Base-by-base conservation (phyloP, 2,113 vertebrate species). In the Gnathonemus longibarbis region DNA sequence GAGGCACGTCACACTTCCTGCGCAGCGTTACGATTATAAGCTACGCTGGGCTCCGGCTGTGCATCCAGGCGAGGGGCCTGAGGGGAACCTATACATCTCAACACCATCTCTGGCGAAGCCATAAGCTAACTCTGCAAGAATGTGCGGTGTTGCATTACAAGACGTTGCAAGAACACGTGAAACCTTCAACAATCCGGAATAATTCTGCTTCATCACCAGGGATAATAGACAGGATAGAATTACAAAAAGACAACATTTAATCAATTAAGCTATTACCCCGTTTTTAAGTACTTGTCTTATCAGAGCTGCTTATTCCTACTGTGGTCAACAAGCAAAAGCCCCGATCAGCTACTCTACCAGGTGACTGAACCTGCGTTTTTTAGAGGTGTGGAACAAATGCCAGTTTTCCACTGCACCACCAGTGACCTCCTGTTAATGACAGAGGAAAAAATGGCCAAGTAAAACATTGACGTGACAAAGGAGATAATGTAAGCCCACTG, bases 401-500 rank as follows among this genome's bases (percentile, higher is more conserved):
- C 15, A 46, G 24, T 45, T 84, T 84, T 84, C 74, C 35, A 84
- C 39, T 84, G 80, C 42, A 21, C 39, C 80, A 84, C 42, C 39
- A 48, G 21, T 84, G 83, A 83, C 77, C 77, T 83, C 77, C 42
- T 83, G 77, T 45, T 83, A 83, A 83, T 84, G 83, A 84, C 45
- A 84, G 83, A 84, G 83, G 8, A 21, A 27, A 48, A 84, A 84
- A 48, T 84, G 21, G 45, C 83, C 19, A 84, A 46, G 77, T 45
- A 83, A 83, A 45, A 83, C 77, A 83, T 24, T 42, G 35, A 83
- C 2, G 17, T 5, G 42, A 19, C 77, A 83, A 19, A 39, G 77
- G 17, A 83, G 17, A 84, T 84, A 84, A 84, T 48, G 83, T 48
- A n/a, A 48, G 83, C 7, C 45, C 83, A 48, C 10, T 46, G 8